Base-by-base conservation (phyloP, 2,888 invertebrate species). In the Thera britannica region DNA sequence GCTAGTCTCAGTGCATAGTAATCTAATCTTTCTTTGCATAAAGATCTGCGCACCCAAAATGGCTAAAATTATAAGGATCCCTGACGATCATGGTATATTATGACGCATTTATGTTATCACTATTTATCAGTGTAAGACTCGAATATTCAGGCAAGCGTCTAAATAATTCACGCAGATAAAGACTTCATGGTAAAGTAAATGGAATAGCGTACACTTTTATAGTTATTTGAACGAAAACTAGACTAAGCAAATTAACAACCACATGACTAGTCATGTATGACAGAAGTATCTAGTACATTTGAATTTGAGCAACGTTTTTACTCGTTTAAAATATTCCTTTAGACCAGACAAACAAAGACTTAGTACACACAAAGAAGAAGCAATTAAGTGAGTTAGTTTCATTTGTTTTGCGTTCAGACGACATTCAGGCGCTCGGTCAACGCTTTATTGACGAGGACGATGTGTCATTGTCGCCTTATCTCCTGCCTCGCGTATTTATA, bases 391-490 rank as follows among this genome's bases (percentile, higher is more conserved):
- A 63, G 65, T 65, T 62, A 58, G 65, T 58, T 65, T 62, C 51
- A 60, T 73, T 71, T 68, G 58, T 71, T 74, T 72, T 74, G 70
- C 66, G 52, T 52, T 49, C 62, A 58, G 64, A 58, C 70, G 65
- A 70, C 71, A 70, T 77, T 77, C 76, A 83, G 72, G 75, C 73
- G 79, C 79, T 79, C 85, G 86, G 88, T 85, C 86, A 86, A 81
- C 81, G 82, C 76, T 83, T 82, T 81, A 78, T 79, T 80, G 81
- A 79, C 81, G 80, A 84, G 85, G 85, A 78, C 86, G 85, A 86
- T 89, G 89, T 90, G 91, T 91, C 90, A 91, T 86, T 89, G 88
- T 78, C 82, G 82, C 82, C 84, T 91, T 91, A 92, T 92, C 91
- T 86, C 79, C 79, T 78, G 73, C 66, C 69, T 69, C 78, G 79